Evolutionary conservation across 1,140 invertebrate genomes (phyloP).

Genomic region (Sipha flava): DNA sequence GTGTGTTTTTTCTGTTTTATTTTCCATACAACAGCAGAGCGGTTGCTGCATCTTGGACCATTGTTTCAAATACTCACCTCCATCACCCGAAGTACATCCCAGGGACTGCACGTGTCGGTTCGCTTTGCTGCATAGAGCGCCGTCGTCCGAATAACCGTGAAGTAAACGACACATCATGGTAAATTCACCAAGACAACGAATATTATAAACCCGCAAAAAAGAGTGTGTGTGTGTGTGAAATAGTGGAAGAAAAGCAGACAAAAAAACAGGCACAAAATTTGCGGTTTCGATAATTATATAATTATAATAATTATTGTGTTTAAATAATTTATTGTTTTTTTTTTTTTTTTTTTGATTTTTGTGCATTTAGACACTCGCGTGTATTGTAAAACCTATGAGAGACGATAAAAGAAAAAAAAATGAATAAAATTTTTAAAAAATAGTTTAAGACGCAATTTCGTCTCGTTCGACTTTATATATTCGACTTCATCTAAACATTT

Average conservation of each 20-base stretch:
- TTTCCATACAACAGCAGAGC: conserved; percentile 44
- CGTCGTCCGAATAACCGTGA: conserved; percentile 45
- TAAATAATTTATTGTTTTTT: background rate
- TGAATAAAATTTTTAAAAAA: too few relatives aligned
- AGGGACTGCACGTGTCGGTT: conserved; percentile 80
- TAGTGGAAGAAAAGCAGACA: too few relatives aligned
- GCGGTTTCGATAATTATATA: too few relatives aligned
- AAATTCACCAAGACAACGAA: background rate
- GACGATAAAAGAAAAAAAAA: too few relatives aligned
- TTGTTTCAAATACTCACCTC: conserved; percentile 71
- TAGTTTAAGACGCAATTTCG: background rate
- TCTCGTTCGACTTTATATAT: background rate
- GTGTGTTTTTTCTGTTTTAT: conserved; percentile 25
- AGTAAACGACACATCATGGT: conserved; percentile 12
- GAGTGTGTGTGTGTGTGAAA: too few relatives aligned
- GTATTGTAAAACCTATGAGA: background rate
- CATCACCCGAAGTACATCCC: conserved; percentile 58
- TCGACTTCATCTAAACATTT: too few relatives aligned
- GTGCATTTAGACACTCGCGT: background rate
- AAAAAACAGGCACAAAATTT: too few relatives aligned
- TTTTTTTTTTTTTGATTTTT: background rate
- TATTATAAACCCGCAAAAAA: background rate
- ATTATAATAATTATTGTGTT: too few relatives aligned
- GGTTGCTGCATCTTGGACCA: conserved; percentile 73
- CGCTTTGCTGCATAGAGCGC: conserved; percentile 71